phyloP scores from a whole-genome alignment of 2,113 vertebrate genomes.

The Epinephelus lanceolatus region DNA sequence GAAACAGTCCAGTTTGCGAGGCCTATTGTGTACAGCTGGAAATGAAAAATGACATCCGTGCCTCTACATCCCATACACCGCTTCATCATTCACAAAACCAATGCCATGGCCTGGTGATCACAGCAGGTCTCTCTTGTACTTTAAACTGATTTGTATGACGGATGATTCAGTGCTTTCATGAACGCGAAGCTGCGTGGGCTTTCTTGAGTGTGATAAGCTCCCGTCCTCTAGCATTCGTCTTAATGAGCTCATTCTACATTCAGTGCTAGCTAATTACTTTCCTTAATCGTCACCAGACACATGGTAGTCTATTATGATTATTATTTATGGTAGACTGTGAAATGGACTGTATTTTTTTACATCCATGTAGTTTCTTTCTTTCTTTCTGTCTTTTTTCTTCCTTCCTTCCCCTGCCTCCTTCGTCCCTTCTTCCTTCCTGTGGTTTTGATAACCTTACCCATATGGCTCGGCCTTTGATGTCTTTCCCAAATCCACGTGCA shows the following conservation, averaged over 20 bases:
- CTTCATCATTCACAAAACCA: conserved; percentile 49
- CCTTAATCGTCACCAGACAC: conserved; percentile 75
- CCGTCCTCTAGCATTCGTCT: conserved; percentile 50
- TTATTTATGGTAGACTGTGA: conserved; percentile 47
- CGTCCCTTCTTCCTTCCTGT: conserved; percentile 46
- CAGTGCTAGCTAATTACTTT: conserved; percentile 69
- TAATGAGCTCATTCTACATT: conserved; percentile 73
- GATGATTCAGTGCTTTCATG: conserved; percentile 71
- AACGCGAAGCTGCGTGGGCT: conserved; percentile 56
- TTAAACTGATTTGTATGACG: conserved; percentile 61
- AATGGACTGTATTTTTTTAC: conserved; percentile 12
- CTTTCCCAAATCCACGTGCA: conserved; percentile 60
- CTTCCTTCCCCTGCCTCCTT: not conserved
- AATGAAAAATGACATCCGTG: conserved; percentile 58
- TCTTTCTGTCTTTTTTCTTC: not conserved
- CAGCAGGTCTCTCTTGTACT: conserved; percentile 54
- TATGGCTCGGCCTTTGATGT: conserved; percentile 76
- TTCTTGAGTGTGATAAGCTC: conserved; percentile 64
- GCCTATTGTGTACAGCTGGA: conserved; percentile 57
- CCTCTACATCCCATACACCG: conserved; percentile 17
- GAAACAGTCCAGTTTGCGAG: conserved; percentile 32
- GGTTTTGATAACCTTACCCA: conserved; percentile 63
- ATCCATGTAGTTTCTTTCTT: conserved; percentile 6
- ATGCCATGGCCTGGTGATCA: conserved; percentile 45
- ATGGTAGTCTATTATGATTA: conserved; percentile 58